These are phyloP conservation scores for Ricordea florida DNA, from an alignment of 92 coral and sea anemone genomes.

Conservation along the genomic window DNA sequence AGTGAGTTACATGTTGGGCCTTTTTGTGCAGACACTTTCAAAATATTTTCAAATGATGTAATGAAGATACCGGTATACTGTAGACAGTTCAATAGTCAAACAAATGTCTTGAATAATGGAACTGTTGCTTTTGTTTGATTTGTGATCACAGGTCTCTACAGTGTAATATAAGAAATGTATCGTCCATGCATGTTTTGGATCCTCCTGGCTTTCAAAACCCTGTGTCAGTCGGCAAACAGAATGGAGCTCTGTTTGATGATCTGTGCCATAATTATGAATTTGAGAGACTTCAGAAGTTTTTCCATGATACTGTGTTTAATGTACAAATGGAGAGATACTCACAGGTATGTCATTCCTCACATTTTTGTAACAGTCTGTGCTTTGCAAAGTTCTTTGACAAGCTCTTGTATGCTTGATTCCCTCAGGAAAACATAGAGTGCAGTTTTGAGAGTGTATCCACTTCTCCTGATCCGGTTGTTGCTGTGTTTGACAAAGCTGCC, in stretches of 20 bases:
- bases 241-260: conserved; percentile 88
- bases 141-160: conserved; percentile 71
- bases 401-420: background rate
- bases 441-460: conserved; percentile 89
- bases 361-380: too few relatives aligned
- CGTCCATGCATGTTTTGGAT: conserved; percentile 92
- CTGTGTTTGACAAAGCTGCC: conserved; percentile 93
- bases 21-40: too few relatives aligned
- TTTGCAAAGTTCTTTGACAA: too few relatives aligned
- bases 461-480: conserved; percentile 89
- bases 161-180: conserved; percentile 78
- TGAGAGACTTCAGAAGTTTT: conserved; percentile 96
- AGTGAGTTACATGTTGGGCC: too few relatives aligned
- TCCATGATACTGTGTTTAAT: conserved; percentile 93
- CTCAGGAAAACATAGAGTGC: conserved; percentile 92
- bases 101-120: too few relatives aligned
- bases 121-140: background rate
- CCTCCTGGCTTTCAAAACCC: conserved; percentile 97
- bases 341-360: too few relatives aligned
- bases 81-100: too few relatives aligned
- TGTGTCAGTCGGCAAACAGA: conserved; percentile 52
- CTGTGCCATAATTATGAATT: conserved; percentile 92
- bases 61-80: too few relatives aligned
- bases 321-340: conserved; percentile 91
- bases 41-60: too few relatives aligned